Evolutionary conservation across 1,140 invertebrate species (phyloP).

Genomic region (Euura lappo): DNA sequence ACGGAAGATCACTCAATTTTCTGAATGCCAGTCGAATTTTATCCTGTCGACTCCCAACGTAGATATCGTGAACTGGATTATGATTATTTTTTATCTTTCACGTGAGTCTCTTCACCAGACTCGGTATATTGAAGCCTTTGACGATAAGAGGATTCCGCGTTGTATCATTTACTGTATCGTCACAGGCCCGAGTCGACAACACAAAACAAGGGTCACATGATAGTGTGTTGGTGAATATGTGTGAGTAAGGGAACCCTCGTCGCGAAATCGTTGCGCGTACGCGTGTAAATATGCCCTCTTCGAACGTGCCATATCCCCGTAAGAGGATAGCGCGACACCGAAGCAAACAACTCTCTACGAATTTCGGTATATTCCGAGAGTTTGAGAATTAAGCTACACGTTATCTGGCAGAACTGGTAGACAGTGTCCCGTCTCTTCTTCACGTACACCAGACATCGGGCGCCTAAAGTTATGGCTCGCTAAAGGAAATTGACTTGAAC

Average conservation of each 20-base stretch:
- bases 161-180: too few species aligned
- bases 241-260: not conserved
- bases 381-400: conserved; percentile 1
- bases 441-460: not conserved
- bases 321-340: not conserved
- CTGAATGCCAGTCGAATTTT: too few species aligned
- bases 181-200: too few species aligned
- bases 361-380: not conserved
- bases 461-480: conserved; percentile 42
- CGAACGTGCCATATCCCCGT: not conserved
- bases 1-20: too few species aligned
- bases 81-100: too few species aligned
- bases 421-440: not conserved
- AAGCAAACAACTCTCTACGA: not conserved
- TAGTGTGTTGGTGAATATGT: too few species aligned
- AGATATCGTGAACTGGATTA: too few species aligned
- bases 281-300: not conserved
- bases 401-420: not conserved
- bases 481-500: conserved; percentile 59
- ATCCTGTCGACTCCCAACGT: too few species aligned
- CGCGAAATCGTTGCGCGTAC: not conserved
- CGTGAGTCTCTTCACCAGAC: too few species aligned
- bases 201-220: too few species aligned
- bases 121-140: too few species aligned
- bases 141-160: too few species aligned